These are phyloP conservation scores for Myiotriccus ornatus DNA, from an alignment of 2,797 vertebrate genomes.

Conservation along the genomic window DNA sequence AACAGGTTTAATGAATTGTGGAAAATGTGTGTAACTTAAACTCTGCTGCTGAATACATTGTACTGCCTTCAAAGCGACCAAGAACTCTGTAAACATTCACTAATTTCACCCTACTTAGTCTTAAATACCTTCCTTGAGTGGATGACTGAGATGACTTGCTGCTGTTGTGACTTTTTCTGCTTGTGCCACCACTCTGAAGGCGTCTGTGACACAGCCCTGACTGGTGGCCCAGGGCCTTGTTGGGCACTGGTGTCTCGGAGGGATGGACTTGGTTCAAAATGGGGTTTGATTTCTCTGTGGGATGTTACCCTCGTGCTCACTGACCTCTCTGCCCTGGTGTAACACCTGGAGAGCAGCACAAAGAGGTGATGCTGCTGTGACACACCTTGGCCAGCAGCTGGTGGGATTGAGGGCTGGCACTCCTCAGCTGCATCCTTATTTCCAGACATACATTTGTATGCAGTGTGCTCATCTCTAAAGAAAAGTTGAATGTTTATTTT, in stretches of 20 bases:
- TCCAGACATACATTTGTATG: rapidly evolving
- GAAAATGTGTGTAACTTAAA: background rate
- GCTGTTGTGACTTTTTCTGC: background rate
- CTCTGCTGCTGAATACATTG: background rate
- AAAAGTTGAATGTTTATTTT: background rate
- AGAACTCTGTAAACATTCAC: background rate
- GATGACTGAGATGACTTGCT: background rate
- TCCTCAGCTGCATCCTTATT: rapidly evolving
- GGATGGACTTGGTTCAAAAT: background rate
- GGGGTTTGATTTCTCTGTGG: background rate
- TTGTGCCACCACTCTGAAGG: background rate
- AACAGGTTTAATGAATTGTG: background rate
- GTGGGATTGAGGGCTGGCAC: background rate
- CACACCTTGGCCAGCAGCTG: background rate
- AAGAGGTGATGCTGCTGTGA: background rate
- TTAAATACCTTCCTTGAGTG: background rate
- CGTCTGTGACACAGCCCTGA: rapidly evolving
- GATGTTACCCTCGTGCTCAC: rapidly evolving
- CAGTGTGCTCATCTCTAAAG: background rate
- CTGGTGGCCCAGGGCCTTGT: background rate
- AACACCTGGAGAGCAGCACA: background rate
- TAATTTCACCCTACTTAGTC: background rate
- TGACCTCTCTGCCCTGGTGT: background rate
- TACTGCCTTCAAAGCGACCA: background rate
- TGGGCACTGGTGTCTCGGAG: background rate